Conservation (phyloP, 2,113 vertebrate genomes). For the Corythoichthys intestinalis region DNA sequence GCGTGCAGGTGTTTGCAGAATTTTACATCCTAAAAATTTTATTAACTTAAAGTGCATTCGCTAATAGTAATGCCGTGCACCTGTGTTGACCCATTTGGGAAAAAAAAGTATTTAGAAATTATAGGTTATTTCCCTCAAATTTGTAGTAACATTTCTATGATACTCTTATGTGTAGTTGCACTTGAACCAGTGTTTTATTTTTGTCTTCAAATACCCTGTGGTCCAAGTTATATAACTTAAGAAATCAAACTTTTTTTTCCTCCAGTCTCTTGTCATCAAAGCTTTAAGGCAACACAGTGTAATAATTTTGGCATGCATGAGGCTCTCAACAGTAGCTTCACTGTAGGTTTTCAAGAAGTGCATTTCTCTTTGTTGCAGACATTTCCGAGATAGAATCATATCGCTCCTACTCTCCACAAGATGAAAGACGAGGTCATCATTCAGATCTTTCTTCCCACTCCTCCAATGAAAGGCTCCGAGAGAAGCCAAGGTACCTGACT, state of each 20-base stretch:
- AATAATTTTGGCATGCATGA: neutral
- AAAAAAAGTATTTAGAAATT: neutral
- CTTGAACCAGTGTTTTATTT: neutral
- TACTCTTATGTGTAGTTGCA: neutral
- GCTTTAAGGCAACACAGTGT: neutral
- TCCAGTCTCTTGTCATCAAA: neutral
- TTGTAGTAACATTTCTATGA: neutral
- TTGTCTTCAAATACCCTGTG: slow-evolving; percentile 1
- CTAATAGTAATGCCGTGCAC: neutral
- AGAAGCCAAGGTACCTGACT: slow-evolving; percentile 78
- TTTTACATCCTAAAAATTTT: slow-evolving; percentile 8
- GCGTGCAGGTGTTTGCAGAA: neutral
- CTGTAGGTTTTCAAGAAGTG: neutral
- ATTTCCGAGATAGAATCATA: slow-evolving; percentile 98
- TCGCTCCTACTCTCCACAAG: slow-evolving; percentile 89
- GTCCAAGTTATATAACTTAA: slow-evolving; percentile 10
- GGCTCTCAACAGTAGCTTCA: neutral
- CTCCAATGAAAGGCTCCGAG: slow-evolving; percentile 88
- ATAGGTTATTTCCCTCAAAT: neutral
- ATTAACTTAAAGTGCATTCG: slow-evolving; percentile 18
- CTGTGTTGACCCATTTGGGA: neutral
- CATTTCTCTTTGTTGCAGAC: slow-evolving; percentile 68
- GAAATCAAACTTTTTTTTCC: neutral
- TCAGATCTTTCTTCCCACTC: slow-evolving; percentile 92
- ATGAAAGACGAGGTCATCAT: slow-evolving; percentile 80